Evolutionary conservation across 2,113 vertebrate species (phyloP).

Genomic region (Pollimyrus isidori): DNA sequence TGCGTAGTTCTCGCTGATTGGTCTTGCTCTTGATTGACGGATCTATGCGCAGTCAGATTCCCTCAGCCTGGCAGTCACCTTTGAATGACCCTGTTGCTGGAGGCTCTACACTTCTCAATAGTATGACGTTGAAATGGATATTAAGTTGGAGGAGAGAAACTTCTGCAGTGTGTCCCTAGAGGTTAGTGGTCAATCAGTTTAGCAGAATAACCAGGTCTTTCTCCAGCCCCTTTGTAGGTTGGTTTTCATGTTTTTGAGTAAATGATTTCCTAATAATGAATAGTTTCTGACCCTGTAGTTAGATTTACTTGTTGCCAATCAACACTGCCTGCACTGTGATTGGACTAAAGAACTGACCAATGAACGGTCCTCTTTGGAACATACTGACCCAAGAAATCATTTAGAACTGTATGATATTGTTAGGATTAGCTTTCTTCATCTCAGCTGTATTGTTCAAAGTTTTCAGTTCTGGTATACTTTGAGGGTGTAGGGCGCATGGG

Average conservation of each 20-base stretch:
- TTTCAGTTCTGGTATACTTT: background rate
- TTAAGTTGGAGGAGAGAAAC: background rate
- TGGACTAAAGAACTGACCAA: background rate
- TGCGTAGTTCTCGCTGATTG: constrained; percentile 32
- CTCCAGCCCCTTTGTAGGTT: background rate
- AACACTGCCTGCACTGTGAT: background rate
- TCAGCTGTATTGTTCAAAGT: background rate
- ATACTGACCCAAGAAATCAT: background rate
- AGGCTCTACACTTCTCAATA: constrained; percentile 22
- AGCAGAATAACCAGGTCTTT: background rate
- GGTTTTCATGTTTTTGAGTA: background rate
- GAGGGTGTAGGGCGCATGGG: background rate
- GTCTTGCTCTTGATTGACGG: constrained; percentile 40
- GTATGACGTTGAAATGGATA: background rate
- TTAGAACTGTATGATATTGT: background rate
- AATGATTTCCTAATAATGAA: background rate
- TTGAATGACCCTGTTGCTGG: constrained; percentile 32
- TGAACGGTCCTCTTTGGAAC: background rate
- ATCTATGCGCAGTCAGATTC: constrained; percentile 26
- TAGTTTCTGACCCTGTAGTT: background rate
- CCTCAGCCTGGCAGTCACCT: constrained; percentile 26
- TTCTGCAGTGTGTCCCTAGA: background rate
- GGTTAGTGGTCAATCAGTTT: background rate
- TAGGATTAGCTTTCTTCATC: background rate
- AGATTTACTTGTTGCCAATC: background rate